These are phyloP conservation scores for Andrena haemorrhoa DNA, from an alignment of 2,888 invertebrate genomes.

Conservation along the genomic window DNA sequence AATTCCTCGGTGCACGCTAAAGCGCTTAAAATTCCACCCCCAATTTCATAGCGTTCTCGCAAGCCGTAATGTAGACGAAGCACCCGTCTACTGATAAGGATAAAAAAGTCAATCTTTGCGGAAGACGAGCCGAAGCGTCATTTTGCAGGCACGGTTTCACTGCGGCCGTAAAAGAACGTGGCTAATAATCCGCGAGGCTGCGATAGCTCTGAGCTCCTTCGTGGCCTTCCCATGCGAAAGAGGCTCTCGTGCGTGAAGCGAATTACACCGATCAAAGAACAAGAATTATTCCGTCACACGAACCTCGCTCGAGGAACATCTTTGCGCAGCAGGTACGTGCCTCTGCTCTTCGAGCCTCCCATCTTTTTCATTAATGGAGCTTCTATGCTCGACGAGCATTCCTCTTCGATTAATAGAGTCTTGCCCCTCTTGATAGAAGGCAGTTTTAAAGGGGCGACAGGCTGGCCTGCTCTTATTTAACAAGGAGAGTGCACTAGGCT, in stretches of 20 bases:
- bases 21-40: conserved; percentile 35
- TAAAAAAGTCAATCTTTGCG: conserved; percentile 20
- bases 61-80: conserved; percentile 17
- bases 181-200: conserved; percentile 47
- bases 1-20: background rate
- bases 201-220: conserved; percentile 28
- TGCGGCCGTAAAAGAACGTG: conserved; percentile 40
- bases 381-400: conserved; percentile 51
- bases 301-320: conserved; percentile 21
- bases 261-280: conserved; percentile 51
- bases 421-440: conserved; percentile 48
- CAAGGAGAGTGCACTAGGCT: too few relatives aligned
- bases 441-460: background rate
- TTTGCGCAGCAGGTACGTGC: conserved; percentile 18
- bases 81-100: conserved; percentile 15
- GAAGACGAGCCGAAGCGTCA: conserved; percentile 21
- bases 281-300: conserved; percentile 17
- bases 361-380: conserved; percentile 49
- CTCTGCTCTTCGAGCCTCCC: conserved; percentile 30
- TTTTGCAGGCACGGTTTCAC: conserved; percentile 24
- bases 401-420: conserved; percentile 48
- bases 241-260: conserved; percentile 16
- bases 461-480: background rate
- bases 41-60: conserved; percentile 13
- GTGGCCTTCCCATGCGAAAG: conserved; percentile 25